Evolutionary conservation across 2,888 invertebrate genomes (phyloP), one percentile per base, ranked within the genome.

Genomic region (Trisateles emortualis): DNA sequence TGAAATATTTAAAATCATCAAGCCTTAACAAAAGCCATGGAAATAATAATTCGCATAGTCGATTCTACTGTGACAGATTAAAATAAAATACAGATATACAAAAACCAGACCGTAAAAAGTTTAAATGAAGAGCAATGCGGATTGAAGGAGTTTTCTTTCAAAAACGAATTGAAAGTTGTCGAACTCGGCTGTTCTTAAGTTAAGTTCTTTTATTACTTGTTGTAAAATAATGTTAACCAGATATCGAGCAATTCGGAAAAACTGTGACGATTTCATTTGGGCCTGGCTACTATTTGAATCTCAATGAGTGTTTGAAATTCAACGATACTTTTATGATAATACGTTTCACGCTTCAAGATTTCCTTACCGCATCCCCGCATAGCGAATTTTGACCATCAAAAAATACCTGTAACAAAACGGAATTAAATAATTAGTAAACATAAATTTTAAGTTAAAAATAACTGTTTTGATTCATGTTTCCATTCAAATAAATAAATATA

Each of bases 351-450:
- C 55, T 71, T 69, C 58, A 72, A 79, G 59, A 70, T 79, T 63
- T 59, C 52, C 55, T 67, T 64, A 56, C 60, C 61, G 50, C 59
- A 60, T 74, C 72, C 59, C 88, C 88, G 26, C 9, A 26, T 86
- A 88, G 89, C 85, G 79, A 68, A 71, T 70, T 76, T 19, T 56
- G 63, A 68, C 51, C 81, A 74, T 85, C 86, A 79, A 80, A 90
- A 90, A 92, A 92, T 92, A 92, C 92, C 92, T 92, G 91, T 36
- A 91, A 92, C 79, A 85, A 78, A 68, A 59, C 29, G 35, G 44
- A 69, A 71, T 56, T 38, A 26, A 52, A 51, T 45, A 59, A n/a
- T 72, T 69, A 72, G 49, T 50, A 56, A 9, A 58, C 8, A 26
- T 26, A 4, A 26, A 26, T 8, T 5, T 19, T 3, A 26, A 8